phyloP scores from a whole-genome alignment of 2,113 vertebrate species.

The Otis tarda region DNA sequence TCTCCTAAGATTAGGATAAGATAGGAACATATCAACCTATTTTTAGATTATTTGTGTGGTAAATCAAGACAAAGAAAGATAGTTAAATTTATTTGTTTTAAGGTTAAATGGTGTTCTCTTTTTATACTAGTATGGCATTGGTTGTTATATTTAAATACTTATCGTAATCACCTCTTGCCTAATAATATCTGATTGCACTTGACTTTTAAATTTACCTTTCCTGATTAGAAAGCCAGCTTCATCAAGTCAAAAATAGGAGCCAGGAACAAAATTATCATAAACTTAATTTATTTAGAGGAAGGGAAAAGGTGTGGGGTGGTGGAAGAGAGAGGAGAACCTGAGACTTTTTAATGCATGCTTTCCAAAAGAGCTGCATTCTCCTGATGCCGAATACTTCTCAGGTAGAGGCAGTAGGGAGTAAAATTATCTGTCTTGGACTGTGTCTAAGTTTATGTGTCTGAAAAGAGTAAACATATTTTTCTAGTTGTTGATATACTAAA shows the following conservation, averaged over 20 bases:
- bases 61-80: conserved; percentile 18
- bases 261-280: conserved; percentile 46
- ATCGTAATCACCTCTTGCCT: conserved; percentile 62
- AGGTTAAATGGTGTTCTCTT: conserved; percentile 45
- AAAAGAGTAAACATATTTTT: neutral
- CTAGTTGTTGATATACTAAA: neutral
- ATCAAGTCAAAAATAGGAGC: conserved; percentile 55
- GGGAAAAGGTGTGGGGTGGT: neutral
- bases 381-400: neutral
- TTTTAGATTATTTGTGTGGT: neutral
- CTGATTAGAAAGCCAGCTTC: conserved; percentile 72
- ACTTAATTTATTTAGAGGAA: conserved; percentile 36
- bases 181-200: conserved; percentile 76
- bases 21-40: neutral
- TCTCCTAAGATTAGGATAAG: neutral
- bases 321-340: neutral
- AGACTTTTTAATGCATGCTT: neutral
- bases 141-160: conserved; percentile 61
- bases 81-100: conserved; percentile 3
- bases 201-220: conserved; percentile 68
- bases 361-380: neutral
- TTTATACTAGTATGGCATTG: conserved; percentile 47
- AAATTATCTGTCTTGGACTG: neutral
- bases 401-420: neutral
- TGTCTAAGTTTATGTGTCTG: neutral